phyloP scores from a whole-genome alignment of 2,797 vertebrate species.

The Lophotriccus pileatus region DNA sequence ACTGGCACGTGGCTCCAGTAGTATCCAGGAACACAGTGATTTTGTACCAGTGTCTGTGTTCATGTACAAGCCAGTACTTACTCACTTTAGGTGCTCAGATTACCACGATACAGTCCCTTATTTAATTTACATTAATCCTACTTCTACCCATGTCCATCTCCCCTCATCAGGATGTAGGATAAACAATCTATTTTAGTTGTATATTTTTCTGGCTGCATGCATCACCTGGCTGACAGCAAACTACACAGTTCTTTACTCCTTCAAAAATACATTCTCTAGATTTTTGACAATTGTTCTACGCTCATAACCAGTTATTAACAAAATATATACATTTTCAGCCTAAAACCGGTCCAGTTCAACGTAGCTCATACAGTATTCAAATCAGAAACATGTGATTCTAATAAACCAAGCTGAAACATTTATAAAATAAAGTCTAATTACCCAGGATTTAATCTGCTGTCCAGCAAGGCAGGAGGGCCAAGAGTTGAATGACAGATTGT shows the following conservation, averaged over 20 bases:
- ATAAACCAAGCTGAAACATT: neutral
- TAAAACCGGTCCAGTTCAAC: neutral
- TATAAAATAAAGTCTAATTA: neutral
- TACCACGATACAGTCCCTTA: neutral
- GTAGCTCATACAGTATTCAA: fast-evolving
- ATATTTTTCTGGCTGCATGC: neutral
- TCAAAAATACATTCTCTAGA: neutral
- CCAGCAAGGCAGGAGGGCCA: neutral
- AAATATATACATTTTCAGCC: neutral
- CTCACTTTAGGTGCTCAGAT: neutral
- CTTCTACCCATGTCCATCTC: neutral
- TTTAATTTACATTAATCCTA: neutral
- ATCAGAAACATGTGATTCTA: neutral
- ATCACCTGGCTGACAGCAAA: neutral
- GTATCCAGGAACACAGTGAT: neutral
- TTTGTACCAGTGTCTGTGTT: neutral
- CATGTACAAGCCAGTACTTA: neutral
- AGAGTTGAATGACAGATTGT: neutral
- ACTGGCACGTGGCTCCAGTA: neutral
- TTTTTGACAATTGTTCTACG: neutral
- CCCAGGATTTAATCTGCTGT: neutral
- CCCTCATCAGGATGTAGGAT: neutral
- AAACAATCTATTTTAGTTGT: neutral
- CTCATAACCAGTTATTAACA: neutral
- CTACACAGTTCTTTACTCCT: neutral